Base-by-base conservation (phyloP, 2,113 vertebrate genomes). In the Myrmophylax atrothorax region DNA sequence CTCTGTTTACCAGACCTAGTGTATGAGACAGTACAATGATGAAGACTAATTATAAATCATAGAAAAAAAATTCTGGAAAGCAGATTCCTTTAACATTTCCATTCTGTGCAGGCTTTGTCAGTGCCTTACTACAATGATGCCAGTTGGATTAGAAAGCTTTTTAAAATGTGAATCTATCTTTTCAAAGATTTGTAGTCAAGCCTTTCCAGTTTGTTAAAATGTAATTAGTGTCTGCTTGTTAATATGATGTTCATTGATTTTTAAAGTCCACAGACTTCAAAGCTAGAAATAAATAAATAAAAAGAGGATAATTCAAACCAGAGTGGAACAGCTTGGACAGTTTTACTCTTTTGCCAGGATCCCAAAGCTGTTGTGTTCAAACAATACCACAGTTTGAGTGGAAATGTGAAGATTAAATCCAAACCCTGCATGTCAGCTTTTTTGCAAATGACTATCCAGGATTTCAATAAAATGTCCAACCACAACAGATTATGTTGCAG, bases 231-330 rank as follows among this genome's bases (percentile, higher is more conserved):
- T 85, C 95, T 93, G 80, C 89, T 97, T 92, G 76, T 94, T 97
- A 96, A 96, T 96, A 78, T 66, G 89, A 92, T 93, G 92, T 95
- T 96, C 72, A 96, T 91, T 96, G 94, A 96, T 96, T 96, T 95
- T 96, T 96, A 93, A 96, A 96, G 86, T 95, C 94, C 92, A 96
- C 93, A 94, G 92, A 89, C 94, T 96, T 97, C 92, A 97, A 96
- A 97, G 96, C 88, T 90, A 83, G 78, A 96, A 96, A 96, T 93
- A 95, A 96, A 96, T 96, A 94, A 96, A 93, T 96, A 94, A 95
- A 92, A 72, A 64, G 68, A 74, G 91, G 89, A 95, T 96, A 96
- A 97, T 96, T 96, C 88, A 93, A 96, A 97, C 72, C 96, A 97
- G 96, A 97, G 83, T 90, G 90, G 92, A 96, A 94, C 83, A 92